Evolutionary conservation across 2,888 invertebrate genomes (phyloP).

Genomic region (Sclerodermus sp.): DNA sequence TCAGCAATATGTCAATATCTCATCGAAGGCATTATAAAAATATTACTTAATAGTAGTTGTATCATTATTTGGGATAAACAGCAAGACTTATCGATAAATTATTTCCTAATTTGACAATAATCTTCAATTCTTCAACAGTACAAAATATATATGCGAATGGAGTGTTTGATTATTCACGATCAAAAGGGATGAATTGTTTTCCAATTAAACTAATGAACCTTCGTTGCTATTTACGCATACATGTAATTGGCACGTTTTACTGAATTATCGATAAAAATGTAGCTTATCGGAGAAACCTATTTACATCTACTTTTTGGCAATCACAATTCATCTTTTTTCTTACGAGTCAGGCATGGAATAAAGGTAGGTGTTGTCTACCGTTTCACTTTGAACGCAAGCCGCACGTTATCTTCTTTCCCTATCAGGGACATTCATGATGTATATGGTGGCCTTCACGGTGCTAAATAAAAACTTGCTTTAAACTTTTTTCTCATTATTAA

Average conservation of each 20-base stretch:
- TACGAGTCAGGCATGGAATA: conserved; percentile 23
- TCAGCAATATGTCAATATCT: not conserved
- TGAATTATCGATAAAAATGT: too few species aligned
- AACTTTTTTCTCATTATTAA: not conserved
- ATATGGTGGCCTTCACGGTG: conserved; percentile 30
- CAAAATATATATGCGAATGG: not conserved
- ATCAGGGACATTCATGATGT: conserved; percentile 36
- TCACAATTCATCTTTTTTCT: conserved; percentile 35
- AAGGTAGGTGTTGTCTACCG: conserved; percentile 31
- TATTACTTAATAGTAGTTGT: too few species aligned
- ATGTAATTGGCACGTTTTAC: too few species aligned
- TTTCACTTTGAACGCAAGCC: conserved; percentile 31
- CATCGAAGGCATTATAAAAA: not conserved
- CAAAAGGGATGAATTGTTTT: not conserved
- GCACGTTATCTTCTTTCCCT: conserved; percentile 32
- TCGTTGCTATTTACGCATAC: too few species aligned
- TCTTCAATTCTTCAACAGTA: too few species aligned
- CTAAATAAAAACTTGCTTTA: conserved; percentile 14
- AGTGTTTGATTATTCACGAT: not conserved
- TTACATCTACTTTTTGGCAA: not conserved
- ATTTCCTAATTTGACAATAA: not conserved
- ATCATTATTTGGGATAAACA: too few species aligned
- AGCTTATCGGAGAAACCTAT: too few species aligned
- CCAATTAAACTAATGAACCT: too few species aligned
- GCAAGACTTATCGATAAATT: not conserved